Evolutionary conservation across 2,888 invertebrate species (phyloP).

Genomic region (Anorthoa munda): DNA sequence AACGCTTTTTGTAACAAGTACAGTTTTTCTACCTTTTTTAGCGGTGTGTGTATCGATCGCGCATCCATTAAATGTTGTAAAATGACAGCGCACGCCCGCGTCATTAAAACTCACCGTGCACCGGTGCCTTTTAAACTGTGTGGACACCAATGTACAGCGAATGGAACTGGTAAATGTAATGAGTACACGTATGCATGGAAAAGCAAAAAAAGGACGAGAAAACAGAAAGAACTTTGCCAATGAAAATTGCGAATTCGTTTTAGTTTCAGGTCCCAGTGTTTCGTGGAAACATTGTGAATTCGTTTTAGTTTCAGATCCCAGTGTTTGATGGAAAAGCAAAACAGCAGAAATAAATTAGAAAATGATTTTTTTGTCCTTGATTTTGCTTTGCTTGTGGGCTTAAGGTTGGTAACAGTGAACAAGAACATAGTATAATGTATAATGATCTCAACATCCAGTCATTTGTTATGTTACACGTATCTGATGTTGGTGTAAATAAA

Average conservation of each 20-base stretch:
- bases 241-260: conserved; percentile 28
- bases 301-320: conserved; percentile 12
- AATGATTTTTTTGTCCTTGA: not conserved
- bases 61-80: conserved; percentile 72
- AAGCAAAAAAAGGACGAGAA: conserved; percentile 19
- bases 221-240: conserved; percentile 27
- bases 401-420: not conserved
- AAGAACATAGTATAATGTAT: not conserved
- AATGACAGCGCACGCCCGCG: conserved; percentile 76
- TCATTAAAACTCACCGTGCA: conserved; percentile 75
- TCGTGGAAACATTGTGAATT: conserved; percentile 11
- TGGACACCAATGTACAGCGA: conserved; percentile 52
- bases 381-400: not conserved
- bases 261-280: conserved; percentile 1
- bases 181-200: conserved; percentile 26
- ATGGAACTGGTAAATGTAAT: conserved; percentile 55
- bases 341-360: conserved; percentile 1
- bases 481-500: not conserved
- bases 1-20: conserved; percentile 54
- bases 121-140: conserved; percentile 69
- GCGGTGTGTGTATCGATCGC: conserved; percentile 65
- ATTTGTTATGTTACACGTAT: not conserved
- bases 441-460: not conserved
- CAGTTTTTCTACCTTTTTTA: conserved; percentile 52
- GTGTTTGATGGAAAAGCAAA: conserved; percentile 18